Conservation (phyloP, 2,113 vertebrate genomes). For the Myotis yumanensis region DNA sequence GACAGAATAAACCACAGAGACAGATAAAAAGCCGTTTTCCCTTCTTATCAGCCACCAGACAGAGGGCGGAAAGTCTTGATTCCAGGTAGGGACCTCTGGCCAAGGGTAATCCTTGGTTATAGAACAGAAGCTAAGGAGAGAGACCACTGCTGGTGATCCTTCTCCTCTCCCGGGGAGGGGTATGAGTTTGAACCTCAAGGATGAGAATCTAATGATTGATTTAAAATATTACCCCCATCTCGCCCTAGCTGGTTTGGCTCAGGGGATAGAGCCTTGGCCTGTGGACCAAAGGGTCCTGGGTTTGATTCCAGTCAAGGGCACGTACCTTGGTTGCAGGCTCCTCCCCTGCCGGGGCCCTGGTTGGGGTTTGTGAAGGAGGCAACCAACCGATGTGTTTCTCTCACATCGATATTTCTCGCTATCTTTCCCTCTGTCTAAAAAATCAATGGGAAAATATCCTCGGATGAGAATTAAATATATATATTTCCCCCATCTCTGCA, state of each 20-base stretch:
- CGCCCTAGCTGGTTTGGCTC: not conserved
- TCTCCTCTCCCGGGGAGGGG: not conserved
- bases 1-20: not conserved
- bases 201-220: not conserved
- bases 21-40: not conserved
- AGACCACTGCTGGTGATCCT: not conserved
- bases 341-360: too few species aligned
- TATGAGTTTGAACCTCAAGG: not conserved
- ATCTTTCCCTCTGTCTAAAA: too few species aligned
- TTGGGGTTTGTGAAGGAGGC: too few species aligned
- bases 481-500: not conserved
- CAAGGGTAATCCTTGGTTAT: not conserved
- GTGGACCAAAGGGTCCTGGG: too few species aligned
- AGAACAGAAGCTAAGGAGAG: not conserved
- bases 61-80: not conserved
- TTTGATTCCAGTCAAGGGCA: too few species aligned
- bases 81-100: not conserved
- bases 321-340: too few species aligned
- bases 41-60: not conserved
- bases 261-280: too few species aligned
- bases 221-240: not conserved
- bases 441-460: too few species aligned
- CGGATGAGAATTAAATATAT: too few species aligned
- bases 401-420: too few species aligned
- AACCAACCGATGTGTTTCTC: too few species aligned